A percentile compares a stretch with the other conserved stretches of the same genome.
These are phyloP conservation scores for Sciurus niger DNA, from an alignment of 2,113 vertebrate species.

Conservation along the genomic window DNA sequence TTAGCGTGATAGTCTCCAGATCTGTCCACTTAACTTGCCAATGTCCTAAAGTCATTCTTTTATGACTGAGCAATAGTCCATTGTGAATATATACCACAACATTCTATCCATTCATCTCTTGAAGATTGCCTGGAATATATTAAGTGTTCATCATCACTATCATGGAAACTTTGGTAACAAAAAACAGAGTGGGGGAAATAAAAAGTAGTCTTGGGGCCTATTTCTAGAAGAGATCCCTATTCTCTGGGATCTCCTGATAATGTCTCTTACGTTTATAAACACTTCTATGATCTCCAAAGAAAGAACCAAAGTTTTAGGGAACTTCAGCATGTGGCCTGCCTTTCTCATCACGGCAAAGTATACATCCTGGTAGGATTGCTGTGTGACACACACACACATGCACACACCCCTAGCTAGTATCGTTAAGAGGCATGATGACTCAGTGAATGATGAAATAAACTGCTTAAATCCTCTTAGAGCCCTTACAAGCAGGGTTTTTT, in stretches of 20 bases:
- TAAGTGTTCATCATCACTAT: neutral
- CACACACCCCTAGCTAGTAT: neutral
- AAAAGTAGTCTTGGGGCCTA: neutral
- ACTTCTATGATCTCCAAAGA: neutral
- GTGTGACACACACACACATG: neutral
- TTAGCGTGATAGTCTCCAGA: no score
- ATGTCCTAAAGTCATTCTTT: no score
- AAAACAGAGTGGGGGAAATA: neutral
- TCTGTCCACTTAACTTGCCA: no score
- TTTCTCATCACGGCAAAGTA: neutral
- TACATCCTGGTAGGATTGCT: neutral
- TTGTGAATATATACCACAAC: no score
- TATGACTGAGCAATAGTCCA: no score
- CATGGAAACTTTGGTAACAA: neutral
- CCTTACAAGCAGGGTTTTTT: conserved; percentile 18
- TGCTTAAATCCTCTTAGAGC: neutral
- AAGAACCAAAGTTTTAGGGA: neutral
- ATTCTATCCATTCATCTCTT: no score
- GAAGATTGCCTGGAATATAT: neutral
- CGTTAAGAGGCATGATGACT: neutral
- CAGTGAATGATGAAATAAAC: conserved; percentile 22
- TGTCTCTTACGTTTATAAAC: neutral
- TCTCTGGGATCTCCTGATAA: neutral
- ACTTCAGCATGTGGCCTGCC: neutral
- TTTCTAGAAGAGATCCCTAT: neutral